Evolutionary conservation across 2,888 invertebrate species (phyloP).

Genomic region (Emmelina monodactyla): DNA sequence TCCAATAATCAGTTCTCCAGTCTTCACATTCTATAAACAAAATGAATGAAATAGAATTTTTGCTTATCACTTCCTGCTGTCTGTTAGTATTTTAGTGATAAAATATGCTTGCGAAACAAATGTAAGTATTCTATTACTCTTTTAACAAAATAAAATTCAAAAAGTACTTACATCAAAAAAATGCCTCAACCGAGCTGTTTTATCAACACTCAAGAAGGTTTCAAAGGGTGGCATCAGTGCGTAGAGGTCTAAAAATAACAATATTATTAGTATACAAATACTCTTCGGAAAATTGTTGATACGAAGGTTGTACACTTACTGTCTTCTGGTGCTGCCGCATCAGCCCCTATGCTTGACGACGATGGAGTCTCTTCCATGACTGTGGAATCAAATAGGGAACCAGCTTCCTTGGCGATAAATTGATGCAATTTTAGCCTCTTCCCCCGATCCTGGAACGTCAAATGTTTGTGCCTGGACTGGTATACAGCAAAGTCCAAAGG

Average conservation of each 20-base stretch:
- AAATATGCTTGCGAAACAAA: too few relatives aligned
- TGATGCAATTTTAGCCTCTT: slow-evolving; percentile 85
- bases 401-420: slow-evolving; percentile 86
- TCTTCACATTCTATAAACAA: slow-evolving; percentile 66
- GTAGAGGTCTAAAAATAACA: slow-evolving; percentile 76
- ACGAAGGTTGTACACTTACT: slow-evolving; percentile 32
- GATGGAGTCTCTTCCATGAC: slow-evolving; percentile 54
- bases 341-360: slow-evolving; percentile 59
- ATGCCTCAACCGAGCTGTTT: slow-evolving; percentile 77
- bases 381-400: slow-evolving; percentile 72
- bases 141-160: too few relatives aligned
- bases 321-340: slow-evolving; percentile 60
- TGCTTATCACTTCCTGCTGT: too few relatives aligned
- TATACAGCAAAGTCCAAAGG: slow-evolving; percentile 77
- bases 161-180: slow-evolving; percentile 78
- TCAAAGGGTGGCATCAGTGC: slow-evolving; percentile 89
- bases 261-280: too few relatives aligned
- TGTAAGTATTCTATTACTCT: too few relatives aligned
- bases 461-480: slow-evolving; percentile 79
- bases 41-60: too few relatives aligned
- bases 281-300: too few relatives aligned
- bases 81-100: too few relatives aligned
- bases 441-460: slow-evolving; percentile 84
- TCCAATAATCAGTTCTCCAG: slow-evolving; percentile 82
- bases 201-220: slow-evolving; percentile 82